Conservation (phyloP, 1,140 invertebrate species). For the Glomeris maerens region DNA sequence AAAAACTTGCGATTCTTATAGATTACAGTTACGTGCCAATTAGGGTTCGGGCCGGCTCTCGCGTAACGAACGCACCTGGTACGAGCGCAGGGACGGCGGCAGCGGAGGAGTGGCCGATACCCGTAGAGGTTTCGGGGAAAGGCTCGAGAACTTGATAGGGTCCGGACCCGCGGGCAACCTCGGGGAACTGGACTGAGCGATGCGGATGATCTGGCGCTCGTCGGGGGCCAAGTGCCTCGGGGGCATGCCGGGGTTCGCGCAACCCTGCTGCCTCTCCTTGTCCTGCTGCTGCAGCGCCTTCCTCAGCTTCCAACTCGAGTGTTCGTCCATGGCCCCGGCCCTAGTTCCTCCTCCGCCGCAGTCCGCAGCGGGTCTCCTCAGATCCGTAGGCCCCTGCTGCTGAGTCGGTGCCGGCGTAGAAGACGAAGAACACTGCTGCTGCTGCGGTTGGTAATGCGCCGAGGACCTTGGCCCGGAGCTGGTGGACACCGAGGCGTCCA, state of each 20-base stretch:
- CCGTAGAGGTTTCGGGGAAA: constrained; percentile 18
- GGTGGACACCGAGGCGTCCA: too few relatives aligned
- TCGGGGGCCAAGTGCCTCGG: constrained; percentile 34
- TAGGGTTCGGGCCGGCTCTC: too few relatives aligned
- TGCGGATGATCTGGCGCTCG: constrained; percentile 58
- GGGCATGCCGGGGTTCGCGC: constrained; percentile 4
- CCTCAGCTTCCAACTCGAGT: constrained; percentile 34
- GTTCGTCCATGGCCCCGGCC: constrained; percentile 9
- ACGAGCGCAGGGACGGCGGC: constrained; percentile 21
- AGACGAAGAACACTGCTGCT: constrained; percentile 5
- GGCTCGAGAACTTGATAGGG: constrained; percentile 11
- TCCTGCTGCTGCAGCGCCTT: constrained; percentile 31
- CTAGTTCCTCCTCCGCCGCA: constrained; percentile 20
- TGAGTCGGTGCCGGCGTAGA: constrained; percentile 3
- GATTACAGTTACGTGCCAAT: too few relatives aligned
- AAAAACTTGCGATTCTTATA: too few relatives aligned
- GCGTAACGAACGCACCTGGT: too few relatives aligned
- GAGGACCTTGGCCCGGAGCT: too few relatives aligned
- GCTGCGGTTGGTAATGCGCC: constrained; percentile 20
- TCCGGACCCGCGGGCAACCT: constrained; percentile 14
- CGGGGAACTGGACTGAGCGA: constrained; percentile 36
- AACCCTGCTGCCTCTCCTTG: constrained; percentile 16
- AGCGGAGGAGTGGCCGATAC: constrained; percentile 33
- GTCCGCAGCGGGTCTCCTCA: constrained; percentile 19
- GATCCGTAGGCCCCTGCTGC: constrained; percentile 31